These are phyloP conservation scores for Drosophila pegasa DNA, from an alignment of 2,888 invertebrate species.

Conservation along the genomic window DNA sequence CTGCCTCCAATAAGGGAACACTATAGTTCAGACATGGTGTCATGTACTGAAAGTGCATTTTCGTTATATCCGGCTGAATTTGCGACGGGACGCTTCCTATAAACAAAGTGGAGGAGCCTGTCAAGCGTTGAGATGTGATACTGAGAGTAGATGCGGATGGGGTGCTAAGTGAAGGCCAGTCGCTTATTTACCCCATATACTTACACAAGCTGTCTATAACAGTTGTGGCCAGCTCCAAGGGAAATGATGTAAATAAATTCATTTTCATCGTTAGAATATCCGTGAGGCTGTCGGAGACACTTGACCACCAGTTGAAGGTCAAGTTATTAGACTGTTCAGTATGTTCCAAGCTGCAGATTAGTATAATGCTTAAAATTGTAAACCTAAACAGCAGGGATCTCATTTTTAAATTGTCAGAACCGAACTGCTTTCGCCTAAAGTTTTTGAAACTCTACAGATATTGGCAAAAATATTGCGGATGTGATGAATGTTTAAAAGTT, in stretches of 20 bases:
- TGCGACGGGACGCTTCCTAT: slow-evolving; percentile 60
- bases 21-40: slow-evolving; percentile 76
- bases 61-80: slow-evolving; percentile 76
- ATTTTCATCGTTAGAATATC: slow-evolving; percentile 71
- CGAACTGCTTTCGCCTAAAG: slow-evolving; percentile 18
- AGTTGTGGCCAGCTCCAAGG: slow-evolving; percentile 70
- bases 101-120: slow-evolving; percentile 77
- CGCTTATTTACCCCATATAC: slow-evolving; percentile 4
- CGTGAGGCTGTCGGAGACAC: slow-evolving; percentile 43
- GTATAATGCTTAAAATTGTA: slow-evolving; percentile 5
- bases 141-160: background rate
- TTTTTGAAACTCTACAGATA: background rate
- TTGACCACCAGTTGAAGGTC: slow-evolving; percentile 53
- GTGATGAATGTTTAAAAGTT: slow-evolving; percentile 10
- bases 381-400: slow-evolving; percentile 4
- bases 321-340: slow-evolving; percentile 11
- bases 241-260: slow-evolving; percentile 73
- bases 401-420: slow-evolving; percentile 11
- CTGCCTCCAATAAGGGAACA: slow-evolving; percentile 75
- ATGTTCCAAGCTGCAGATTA: slow-evolving; percentile 6
- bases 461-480: slow-evolving; percentile 25
- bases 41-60: slow-evolving; percentile 80
- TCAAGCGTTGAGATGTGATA: background rate
- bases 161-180: background rate
- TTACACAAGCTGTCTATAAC: slow-evolving; percentile 76